Evolutionary conservation across 2,113 vertebrate genomes (phyloP), one percentile per base, ranked within the genome.

Genomic region (Microtus richardsoni): DNA sequence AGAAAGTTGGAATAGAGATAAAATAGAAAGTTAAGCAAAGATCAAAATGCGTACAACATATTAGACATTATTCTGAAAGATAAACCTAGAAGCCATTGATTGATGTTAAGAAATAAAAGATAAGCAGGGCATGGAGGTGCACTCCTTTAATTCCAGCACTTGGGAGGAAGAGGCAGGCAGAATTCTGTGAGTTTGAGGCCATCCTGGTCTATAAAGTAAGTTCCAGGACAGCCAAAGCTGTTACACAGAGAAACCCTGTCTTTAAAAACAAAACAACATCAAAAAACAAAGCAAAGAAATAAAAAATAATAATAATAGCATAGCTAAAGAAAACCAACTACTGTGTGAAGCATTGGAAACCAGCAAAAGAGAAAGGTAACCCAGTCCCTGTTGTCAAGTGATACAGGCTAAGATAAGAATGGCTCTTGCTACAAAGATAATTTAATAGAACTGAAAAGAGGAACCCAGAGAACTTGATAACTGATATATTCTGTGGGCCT

Each of bases 1-100:
- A 85, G 89, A 47, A 89, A 89, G 0, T 71, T 75, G 41, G 80
- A 85, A 44, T 21, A 84, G 21, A 87, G 19, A 93, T 8, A 95
- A 78, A 89, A 85, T 93, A 21, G 47, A 83, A 97, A 75, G 2
- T 5, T 83, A 94, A 83, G 21, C 30, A 68, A 91, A 73, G 16
- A 17, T 58, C 13, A 88, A 93, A 49, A 80, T 71, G 26, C 70
- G 4, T n/a, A 93, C 91, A 19, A 70, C 62, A 71, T 41, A 74
- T 19, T 66, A 93, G 26, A 87, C 6, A 80, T 58, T 75, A 74
- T 79, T 52, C 28, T 9, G 14, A 84, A 36, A 70, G 12, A 54
- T 71, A 71, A 10, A 39, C 5, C 21, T 62, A 49, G 41, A 95
- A 86, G 24, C 11, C 28, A 58, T 0, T 71, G 17, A 71, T 62